phyloP scores from a whole-genome alignment of 2,888 invertebrate genomes.

The Archaeoteleia sp. region DNA sequence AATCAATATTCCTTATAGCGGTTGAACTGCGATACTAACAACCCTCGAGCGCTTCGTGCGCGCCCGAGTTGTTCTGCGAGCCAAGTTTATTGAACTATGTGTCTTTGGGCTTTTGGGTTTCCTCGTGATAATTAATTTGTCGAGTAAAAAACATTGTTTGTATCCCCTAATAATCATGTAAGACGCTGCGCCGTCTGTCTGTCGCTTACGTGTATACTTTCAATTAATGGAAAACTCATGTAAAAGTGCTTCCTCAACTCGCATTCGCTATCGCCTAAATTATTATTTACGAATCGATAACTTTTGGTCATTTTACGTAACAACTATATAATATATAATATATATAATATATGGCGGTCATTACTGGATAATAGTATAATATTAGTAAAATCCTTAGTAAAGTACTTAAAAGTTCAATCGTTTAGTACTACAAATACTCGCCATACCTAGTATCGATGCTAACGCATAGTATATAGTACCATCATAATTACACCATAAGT shows the following conservation, averaged over 20 bases:
- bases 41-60: constrained; percentile 13
- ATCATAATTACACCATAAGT: constrained; percentile 53
- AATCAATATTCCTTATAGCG: constrained; percentile 52
- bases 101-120: constrained; percentile 10
- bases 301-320: constrained; percentile 73
- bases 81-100: constrained; percentile 37
- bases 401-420: constrained; percentile 55
- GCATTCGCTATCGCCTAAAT: constrained; percentile 54
- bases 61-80: constrained; percentile 41
- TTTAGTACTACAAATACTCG: constrained; percentile 56
- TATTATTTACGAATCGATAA: constrained; percentile 57
- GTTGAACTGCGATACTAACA: constrained; percentile 34
- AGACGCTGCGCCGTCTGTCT: constrained; percentile 50
- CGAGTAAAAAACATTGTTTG: constrained; percentile 52
- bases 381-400: constrained; percentile 57
- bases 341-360: constrained; percentile 55
- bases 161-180: constrained; percentile 34
- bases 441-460: constrained; percentile 53
- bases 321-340: constrained; percentile 63
- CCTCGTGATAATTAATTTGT: constrained; percentile 44
- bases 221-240: constrained; percentile 60
- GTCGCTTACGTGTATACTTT: constrained; percentile 57
- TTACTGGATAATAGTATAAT: constrained; percentile 55
- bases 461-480: constrained; percentile 56
- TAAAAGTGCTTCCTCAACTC: constrained; percentile 58